Base-by-base conservation (phyloP, 2,113 vertebrate species). In the Lophochroa leadbeateri region DNA sequence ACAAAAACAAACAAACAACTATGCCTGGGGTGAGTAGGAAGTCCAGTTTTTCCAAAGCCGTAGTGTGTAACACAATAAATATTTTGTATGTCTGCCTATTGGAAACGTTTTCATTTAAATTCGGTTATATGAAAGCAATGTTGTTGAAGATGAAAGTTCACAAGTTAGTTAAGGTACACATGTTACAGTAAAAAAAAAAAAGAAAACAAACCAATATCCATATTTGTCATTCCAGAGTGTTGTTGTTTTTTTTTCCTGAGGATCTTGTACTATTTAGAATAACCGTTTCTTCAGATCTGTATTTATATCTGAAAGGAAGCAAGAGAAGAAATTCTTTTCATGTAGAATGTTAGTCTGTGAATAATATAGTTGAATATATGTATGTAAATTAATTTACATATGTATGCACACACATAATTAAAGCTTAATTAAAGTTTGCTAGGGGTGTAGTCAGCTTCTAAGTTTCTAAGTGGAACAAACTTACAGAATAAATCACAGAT, bases 1-100 rank as follows among this genome's bases (percentile, higher is more conserved):
- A 95, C 95, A 96, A 96, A 97, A 95, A 97, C 94, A 97, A 96
- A 96, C 96, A 97, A 97, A 97, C 95, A 96, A 96, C 96, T 95
- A 90, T 96, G 96, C 93, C 95, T 96, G 95, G 92, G 93, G 94
- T 96, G 96, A 97, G 96, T 96, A 96, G 93, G 95, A 95, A 96
- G 95, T 96, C 94, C 95, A 95, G 93, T 97, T 96, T 96, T 96
- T 96, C 96, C 92, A 78, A 93, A 97, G 90, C 79, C 96, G 96
- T 97, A 96, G 93, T 96, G 93, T 96, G 94, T 97, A 96, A 97
- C 93, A 95, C 93, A 72, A 55, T 90, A 90, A 96, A 94, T 96
- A 97, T 95, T 97, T 95, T 96, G 92, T 97, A 95, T 96, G 94
- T 97, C 94, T 95, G 96, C 94, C 96, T 96, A 95, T 67, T 93